Percentiles rank a stretch among this genome's conserved stretches.
These are phyloP conservation scores for Pterophyllum scalare DNA, from an alignment of 2,113 vertebrate genomes.

Conservation along the genomic window DNA sequence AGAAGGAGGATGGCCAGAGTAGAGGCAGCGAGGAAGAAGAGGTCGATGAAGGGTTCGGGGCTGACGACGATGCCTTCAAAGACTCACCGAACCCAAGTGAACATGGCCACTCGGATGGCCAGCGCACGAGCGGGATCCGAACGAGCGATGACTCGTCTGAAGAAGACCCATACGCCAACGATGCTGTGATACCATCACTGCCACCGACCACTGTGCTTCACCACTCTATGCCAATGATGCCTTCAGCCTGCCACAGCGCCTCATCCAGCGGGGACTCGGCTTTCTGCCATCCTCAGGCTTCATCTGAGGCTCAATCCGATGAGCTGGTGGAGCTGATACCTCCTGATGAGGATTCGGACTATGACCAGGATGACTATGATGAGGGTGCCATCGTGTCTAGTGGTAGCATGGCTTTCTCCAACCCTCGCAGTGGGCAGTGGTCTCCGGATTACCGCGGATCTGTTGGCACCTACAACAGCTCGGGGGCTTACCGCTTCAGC, in stretches of 20 bases:
- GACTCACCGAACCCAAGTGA: conserved; percentile 98
- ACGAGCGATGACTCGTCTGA: conserved; percentile 97
- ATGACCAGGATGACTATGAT: conserved; percentile 91
- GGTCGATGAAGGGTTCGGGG: conserved; percentile 95
- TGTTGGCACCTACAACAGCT: conserved; percentile 93
- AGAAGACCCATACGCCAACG: conserved; percentile 97
- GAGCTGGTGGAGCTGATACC: conserved; percentile 85
- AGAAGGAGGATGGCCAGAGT: conserved; percentile 50
- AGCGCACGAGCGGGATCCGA: conserved; percentile 95
- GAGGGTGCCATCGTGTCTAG: conserved; percentile 90
- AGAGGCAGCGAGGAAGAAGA: conserved; percentile 89
- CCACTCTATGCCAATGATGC: conserved; percentile 62
- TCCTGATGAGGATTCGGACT: conserved; percentile 90
- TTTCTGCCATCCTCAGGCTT: conserved; percentile 83
- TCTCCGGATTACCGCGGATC: conserved; percentile 92
- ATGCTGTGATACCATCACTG: conserved; percentile 81
- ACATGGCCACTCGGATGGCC: conserved; percentile 93
- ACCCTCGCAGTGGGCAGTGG: conserved; percentile 89
- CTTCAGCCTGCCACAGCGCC: conserved; percentile 74
- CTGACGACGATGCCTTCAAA: conserved; percentile 94
- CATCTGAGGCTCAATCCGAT: conserved; percentile 74
- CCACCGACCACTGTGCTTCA: conserved; percentile 61
- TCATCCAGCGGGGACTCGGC: conserved; percentile 84
- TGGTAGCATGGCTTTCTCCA: conserved; percentile 89
- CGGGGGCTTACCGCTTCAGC: conserved; percentile 92